phyloP scores from a whole-genome alignment of 2,888 invertebrate genomes.

The Stenotaenia linearis region DNA sequence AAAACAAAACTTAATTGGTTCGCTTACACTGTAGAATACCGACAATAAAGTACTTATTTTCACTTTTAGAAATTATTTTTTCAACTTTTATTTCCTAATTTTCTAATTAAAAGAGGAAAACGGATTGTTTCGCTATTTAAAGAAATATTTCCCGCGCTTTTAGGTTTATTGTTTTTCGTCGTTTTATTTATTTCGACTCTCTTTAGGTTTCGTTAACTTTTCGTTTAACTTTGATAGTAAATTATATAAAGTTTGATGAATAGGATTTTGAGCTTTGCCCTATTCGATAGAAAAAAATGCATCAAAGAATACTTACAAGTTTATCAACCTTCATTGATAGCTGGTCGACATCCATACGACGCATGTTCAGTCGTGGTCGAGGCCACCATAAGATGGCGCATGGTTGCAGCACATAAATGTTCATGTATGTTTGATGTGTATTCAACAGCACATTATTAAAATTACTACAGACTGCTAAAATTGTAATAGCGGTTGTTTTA shows the following conservation, averaged over 20 bases:
- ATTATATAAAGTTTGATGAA: not conserved
- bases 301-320: not conserved
- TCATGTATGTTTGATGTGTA: not conserved
- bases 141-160: not conserved
- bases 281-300: not conserved
- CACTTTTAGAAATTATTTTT: not conserved
- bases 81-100: not conserved
- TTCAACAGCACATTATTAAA: too few species aligned
- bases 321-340: slow-evolving; percentile 3
- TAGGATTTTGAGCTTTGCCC: not conserved
- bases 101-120: not conserved
- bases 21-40: not conserved
- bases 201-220: not conserved
- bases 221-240: not conserved
- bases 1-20: not conserved
- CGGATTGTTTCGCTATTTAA: not conserved
- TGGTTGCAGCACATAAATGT: not conserved
- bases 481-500: too few species aligned
- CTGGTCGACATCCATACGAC: not conserved
- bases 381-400: not conserved
- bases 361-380: not conserved
- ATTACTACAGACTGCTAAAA: too few species aligned
- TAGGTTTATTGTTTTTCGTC: not conserved
- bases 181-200: not conserved
- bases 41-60: not conserved